Evolutionary conservation across 1,140 invertebrate species (phyloP), one percentile per base, ranked within the genome.

Genomic region (Himalopsyche phryganea): DNA sequence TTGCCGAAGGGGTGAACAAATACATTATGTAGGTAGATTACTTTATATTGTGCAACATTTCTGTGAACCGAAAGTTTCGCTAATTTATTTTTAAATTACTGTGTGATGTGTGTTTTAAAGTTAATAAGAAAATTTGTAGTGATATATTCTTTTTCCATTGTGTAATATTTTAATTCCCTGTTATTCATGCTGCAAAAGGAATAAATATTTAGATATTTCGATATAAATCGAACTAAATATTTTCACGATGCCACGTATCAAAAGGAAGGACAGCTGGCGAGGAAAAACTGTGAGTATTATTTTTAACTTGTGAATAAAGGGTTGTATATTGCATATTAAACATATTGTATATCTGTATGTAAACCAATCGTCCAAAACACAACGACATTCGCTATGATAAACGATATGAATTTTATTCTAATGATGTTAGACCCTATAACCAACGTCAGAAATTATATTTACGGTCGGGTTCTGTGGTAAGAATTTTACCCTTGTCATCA

Each of bases 241-340:
- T 36, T 32, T 69, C 55, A 72, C 66, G 55, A 53, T 74, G 63
- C 72, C 72, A 9, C 61, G 69, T 11, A 13, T 74, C 15, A 69
- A 67, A 28, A 60, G 72, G 33, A 74, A 65, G 50, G 72, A 74
- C 28, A 74, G 72, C 11, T 76, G 72, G 74, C 55, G 70, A 9
- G 67, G 58, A 35, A 74, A 67, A 57, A 69, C 69, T 67, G 74
- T 74, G 54, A 74, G 71, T 68, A 44, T 17, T 20, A 45, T n/a
- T 7, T 47, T 42, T 20, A 17, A 53, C 42, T 15, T 50, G 32
- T 11, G 9, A 11, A 7, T 53, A 18, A 15, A 5, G 14, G 23
- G 14, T 9, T 11, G 6, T 6, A 9, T 6, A 20, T 6, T 15
- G 18, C 45, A 7, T 9, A 5, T 18, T 17, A 19, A 10, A 18